Percentiles rank a stretch among this genome's conserved stretches.
Evolutionary conservation across 2,113 vertebrate species (phyloP).

Genomic region (human (Homo sapiens)): GRCh38 chr20:51252501-51253000

Average conservation of each 20-base stretch:
- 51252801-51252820: not conserved
- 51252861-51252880: not conserved
- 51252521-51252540: no score
- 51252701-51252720: no score
- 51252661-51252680: no score
- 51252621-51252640: no score
- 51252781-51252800: not conserved
- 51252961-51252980: fast-evolving
- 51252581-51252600: no score
- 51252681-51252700: no score
- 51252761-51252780: not conserved
- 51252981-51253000: fast-evolving
- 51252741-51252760: not conserved
- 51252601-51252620: no score
- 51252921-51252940: not conserved
- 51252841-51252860: fast-evolving
- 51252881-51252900: not conserved
- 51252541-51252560: no score
- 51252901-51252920: not conserved
- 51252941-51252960: not conserved
- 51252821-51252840: not conserved
- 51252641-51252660: no score
- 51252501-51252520: no score
- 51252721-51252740: no score
- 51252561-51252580: no score